phyloP scores from a whole-genome alignment of 2,888 invertebrate genomes.

The Drosophila borborema region DNA sequence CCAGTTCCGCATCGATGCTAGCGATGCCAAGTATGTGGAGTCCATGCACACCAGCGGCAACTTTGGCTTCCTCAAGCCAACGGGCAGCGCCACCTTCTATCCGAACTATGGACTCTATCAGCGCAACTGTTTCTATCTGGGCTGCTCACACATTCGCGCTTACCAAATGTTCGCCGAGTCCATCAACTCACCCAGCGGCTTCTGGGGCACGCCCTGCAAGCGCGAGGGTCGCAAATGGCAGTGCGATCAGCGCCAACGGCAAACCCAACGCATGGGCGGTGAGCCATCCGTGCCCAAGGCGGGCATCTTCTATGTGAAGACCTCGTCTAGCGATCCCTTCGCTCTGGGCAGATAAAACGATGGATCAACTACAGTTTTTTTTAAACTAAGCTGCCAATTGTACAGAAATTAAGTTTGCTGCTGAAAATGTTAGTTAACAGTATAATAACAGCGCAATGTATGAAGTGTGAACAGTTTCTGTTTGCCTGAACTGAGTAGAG shows the following conservation, averaged over 20 bases:
- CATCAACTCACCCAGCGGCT: conserved; percentile 74
- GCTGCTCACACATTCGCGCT: conserved; percentile 82
- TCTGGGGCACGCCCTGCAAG: conserved; percentile 79
- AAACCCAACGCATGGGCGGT: conserved; percentile 75
- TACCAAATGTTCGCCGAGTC: conserved; percentile 83
- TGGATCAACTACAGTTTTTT: neutral
- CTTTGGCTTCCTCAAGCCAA: conserved; percentile 79
- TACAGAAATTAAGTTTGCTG: neutral
- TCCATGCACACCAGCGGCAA: conserved; percentile 84
- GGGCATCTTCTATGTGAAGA: conserved; percentile 80
- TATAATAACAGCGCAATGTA: no score
- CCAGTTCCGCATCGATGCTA: conserved; percentile 80
- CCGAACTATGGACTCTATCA: conserved; percentile 84
- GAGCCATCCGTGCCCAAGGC: conserved; percentile 75
- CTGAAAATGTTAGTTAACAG: neutral
- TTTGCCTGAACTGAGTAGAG: no score
- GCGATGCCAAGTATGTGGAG: conserved; percentile 83
- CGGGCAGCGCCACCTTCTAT: conserved; percentile 84
- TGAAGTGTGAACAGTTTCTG: no score
- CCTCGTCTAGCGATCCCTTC: conserved; percentile 68
- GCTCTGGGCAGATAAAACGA: conserved; percentile 66
- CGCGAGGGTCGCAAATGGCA: conserved; percentile 65
- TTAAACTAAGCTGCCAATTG: neutral
- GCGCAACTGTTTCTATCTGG: conserved; percentile 74
- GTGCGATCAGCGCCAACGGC: conserved; percentile 67